These are phyloP conservation scores for Tenebrosternarchus preto DNA, from an alignment of 2,113 vertebrate genomes.

Conservation along the genomic window DNA sequence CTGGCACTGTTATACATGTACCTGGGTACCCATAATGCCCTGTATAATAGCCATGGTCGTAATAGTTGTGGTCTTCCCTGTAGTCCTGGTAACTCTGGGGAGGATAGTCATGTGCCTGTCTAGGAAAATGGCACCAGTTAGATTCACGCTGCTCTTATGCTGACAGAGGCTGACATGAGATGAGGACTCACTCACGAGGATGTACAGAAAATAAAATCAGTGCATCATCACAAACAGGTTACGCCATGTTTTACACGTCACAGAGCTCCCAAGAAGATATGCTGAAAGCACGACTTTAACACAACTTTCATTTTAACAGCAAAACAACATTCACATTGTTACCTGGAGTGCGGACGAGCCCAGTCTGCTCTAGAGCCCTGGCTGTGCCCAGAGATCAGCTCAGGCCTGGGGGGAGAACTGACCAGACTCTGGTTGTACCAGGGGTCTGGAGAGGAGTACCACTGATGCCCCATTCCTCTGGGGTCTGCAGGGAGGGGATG, in stretches of 20 bases:
- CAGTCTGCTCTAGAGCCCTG: constrained; percentile 49
- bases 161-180: not conserved
- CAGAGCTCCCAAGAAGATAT: not conserved
- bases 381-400: constrained; percentile 47
- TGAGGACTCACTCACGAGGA: no score
- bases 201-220: no score
- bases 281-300: no score
- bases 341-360: constrained; percentile 63
- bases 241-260: no score
- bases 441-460: constrained; percentile 58
- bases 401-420: constrained; percentile 50
- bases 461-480: constrained; percentile 58
- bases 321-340: constrained; percentile 13
- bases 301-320: no score
- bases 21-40: constrained; percentile 62
- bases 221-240: no score
- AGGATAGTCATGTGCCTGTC: constrained; percentile 65
- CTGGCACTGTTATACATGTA: constrained; percentile 34
- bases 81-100: constrained; percentile 65
- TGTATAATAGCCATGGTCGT: constrained; percentile 64
- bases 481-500: constrained; percentile 51
- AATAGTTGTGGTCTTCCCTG: constrained; percentile 64
- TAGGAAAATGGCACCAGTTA: constrained; percentile 41
- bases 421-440: constrained; percentile 45
- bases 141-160: not conserved